Conservation (phyloP, 1,140 invertebrate species). For the Trypoxylus dichotomus region DNA sequence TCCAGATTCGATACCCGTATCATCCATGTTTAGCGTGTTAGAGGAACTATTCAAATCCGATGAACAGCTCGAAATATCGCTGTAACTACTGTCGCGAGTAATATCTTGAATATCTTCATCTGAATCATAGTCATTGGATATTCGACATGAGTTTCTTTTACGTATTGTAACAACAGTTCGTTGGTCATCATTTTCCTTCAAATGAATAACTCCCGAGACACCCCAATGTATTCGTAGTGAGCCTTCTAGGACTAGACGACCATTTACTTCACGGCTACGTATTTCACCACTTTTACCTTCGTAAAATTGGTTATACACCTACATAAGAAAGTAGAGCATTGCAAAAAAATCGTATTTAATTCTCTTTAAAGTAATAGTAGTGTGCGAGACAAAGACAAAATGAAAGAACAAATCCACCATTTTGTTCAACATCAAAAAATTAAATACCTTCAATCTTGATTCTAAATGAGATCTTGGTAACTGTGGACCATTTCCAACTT, state of each 20-base stretch:
- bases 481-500: slow-evolving; percentile 51
- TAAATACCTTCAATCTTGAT: slow-evolving; percentile 69
- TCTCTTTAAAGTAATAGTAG: too few relatives aligned
- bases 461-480: slow-evolving; percentile 72
- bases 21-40: slow-evolving; percentile 38
- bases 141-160: slow-evolving; percentile 69
- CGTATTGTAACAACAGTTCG: slow-evolving; percentile 71
- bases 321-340: slow-evolving; percentile 27
- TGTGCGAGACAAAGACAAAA: too few relatives aligned
- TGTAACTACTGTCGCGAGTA: slow-evolving; percentile 50
- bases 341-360: too few relatives aligned
- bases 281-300: slow-evolving; percentile 78
- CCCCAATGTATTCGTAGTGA: slow-evolving; percentile 84
- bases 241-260: slow-evolving; percentile 76
- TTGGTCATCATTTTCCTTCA: slow-evolving; percentile 87
- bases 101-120: slow-evolving; percentile 50
- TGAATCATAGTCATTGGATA: slow-evolving; percentile 48
- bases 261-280: slow-evolving; percentile 76
- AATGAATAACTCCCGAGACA: slow-evolving; percentile 77
- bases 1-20: slow-evolving; percentile 46
- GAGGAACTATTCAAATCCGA: slow-evolving; percentile 39
- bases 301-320: slow-evolving; percentile 74
- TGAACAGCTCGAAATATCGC: slow-evolving; percentile 47
- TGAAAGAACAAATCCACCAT: too few relatives aligned
- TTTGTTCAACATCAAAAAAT: not conserved